These are phyloP conservation scores for Dendrocincla tyrannina DNA, from an alignment of 2,797 vertebrate genomes.

Conservation along the genomic window DNA sequence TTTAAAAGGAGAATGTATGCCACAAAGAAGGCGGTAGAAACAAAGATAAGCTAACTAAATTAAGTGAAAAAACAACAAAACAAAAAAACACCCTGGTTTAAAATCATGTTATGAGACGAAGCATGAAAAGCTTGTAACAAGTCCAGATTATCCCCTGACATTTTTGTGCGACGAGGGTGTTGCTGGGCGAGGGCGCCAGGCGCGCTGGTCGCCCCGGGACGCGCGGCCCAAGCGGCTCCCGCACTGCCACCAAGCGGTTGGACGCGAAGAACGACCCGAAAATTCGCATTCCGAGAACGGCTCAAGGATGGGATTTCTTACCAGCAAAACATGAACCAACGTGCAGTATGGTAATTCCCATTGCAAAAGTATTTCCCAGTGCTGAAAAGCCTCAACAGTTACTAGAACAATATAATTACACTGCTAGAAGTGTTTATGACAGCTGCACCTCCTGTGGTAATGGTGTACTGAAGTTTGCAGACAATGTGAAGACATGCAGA, in stretches of 20 bases:
- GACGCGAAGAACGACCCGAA: no score
- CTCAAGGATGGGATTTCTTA: background rate
- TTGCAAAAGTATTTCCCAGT: background rate
- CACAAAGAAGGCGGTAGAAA: background rate
- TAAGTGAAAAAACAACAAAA: no score
- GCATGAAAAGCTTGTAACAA: background rate
- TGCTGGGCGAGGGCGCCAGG: background rate
- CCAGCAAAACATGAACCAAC: rapidly evolving
- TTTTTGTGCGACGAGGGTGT: background rate
- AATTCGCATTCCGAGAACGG: background rate
- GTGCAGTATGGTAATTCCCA: rapidly evolving
- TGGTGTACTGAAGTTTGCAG: background rate
- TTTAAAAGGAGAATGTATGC: background rate
- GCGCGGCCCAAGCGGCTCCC: background rate
- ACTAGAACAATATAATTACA: background rate
- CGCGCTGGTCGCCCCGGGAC: background rate
- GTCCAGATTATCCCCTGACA: background rate
- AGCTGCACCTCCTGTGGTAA: background rate
- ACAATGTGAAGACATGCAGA: background rate
- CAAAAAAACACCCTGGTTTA: rapidly evolving
- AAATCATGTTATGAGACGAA: background rate
- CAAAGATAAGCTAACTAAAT: background rate
- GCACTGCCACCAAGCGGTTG: background rate
- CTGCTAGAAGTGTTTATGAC: background rate
- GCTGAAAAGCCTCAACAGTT: background rate